phyloP scores from a whole-genome alignment of 92 coral and sea anemone genomes.

The Muricea muricata region DNA sequence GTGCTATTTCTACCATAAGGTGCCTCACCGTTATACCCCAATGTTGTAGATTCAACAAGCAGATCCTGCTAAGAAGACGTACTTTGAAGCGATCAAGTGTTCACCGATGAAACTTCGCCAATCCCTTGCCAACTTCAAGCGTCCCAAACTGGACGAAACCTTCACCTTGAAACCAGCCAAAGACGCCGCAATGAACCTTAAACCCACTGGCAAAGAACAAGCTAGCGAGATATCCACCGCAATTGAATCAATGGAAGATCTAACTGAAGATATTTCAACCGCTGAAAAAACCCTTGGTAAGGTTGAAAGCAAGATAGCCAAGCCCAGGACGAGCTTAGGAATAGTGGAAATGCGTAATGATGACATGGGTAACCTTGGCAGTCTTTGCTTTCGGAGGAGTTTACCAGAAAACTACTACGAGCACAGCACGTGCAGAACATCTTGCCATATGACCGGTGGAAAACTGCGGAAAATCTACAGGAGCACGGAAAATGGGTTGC shows the following conservation, averaged over 20 bases:
- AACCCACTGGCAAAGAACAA: not conserved
- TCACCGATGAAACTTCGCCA: constrained; percentile 41
- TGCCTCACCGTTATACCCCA: not conserved
- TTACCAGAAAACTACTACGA: not conserved
- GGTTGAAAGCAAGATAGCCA: not conserved
- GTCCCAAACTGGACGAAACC: not conserved
- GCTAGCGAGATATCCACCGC: not conserved
- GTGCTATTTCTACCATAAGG: too few species aligned
- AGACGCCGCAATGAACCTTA: not conserved
- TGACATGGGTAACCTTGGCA: constrained; percentile 8
- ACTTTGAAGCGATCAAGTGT: constrained; percentile 40
- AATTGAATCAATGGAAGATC: not conserved
- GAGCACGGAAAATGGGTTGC: not conserved
- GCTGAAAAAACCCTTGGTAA: not conserved
- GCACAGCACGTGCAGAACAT: not conserved
- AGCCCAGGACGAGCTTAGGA: not conserved
- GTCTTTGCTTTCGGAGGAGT: constrained; percentile 21
- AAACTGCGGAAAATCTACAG: not conserved
- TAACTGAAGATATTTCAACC: not conserved
- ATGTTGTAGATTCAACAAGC: not conserved
- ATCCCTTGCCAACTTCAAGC: not conserved
- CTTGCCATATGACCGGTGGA: constrained; percentile 10
- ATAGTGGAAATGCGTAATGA: constrained; percentile 10
- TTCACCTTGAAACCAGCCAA: not conserved
- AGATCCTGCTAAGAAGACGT: constrained; percentile 21